Evolutionary conservation across 2,888 invertebrate genomes (phyloP).

Genomic region (Tryphoninae sp.): DNA sequence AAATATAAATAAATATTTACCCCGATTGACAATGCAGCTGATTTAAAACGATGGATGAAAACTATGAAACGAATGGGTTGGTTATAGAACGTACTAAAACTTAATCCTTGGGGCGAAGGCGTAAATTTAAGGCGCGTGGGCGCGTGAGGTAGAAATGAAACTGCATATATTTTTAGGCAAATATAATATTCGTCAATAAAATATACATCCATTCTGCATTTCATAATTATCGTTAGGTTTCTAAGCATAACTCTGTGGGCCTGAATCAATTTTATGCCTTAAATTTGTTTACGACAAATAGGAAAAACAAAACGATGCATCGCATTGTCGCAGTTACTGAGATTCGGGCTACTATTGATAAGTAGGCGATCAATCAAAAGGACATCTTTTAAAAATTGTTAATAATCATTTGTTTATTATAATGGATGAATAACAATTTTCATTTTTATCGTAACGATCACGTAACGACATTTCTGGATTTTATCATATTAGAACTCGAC

Average conservation of each 20-base stretch:
- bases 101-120: neutral
- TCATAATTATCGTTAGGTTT: neutral
- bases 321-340: too few species aligned
- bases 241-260: neutral
- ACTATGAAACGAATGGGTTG: neutral
- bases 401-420: too few species aligned
- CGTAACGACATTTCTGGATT: too few species aligned
- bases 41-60: neutral
- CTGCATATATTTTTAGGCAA: neutral
- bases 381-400: too few species aligned
- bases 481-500: too few species aligned
- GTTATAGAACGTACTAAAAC: neutral
- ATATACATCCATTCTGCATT: neutral
- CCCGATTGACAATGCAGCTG: neutral
- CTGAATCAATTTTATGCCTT: conserved; percentile 2
- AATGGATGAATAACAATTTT: too few species aligned
- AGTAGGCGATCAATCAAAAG: too few species aligned
- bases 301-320: neutral
- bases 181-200: neutral
- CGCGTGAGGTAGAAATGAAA: neutral
- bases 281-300: neutral
- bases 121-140: neutral
- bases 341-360: too few species aligned
- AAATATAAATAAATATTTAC: conserved; percentile 16
- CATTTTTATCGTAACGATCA: too few species aligned